Percentiles rank a stretch among this genome's conserved stretches.
phyloP scores from a whole-genome alignment of 2,797 vertebrate species.

The Phyllotis vaccarum region DNA sequence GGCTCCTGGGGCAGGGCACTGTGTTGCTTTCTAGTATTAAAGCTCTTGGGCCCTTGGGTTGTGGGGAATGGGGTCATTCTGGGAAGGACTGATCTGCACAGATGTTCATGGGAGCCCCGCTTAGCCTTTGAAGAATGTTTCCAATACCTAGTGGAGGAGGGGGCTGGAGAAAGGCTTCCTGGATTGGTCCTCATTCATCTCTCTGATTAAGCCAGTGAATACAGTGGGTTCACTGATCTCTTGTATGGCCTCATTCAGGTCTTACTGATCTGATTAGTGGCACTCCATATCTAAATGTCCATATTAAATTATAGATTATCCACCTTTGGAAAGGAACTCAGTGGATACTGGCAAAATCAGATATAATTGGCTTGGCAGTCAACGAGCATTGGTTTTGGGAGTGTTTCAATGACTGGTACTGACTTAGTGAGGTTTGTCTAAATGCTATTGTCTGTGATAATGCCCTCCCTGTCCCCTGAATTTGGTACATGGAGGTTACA shows the following conservation, averaged over 20 bases:
- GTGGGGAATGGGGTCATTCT: not conserved
- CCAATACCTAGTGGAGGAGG: not conserved
- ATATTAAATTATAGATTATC: slow-evolving; percentile 58
- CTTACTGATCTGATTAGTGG: slow-evolving; percentile 50
- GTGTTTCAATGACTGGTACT: slow-evolving; percentile 29
- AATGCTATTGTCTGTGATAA: not conserved
- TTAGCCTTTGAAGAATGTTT: not conserved
- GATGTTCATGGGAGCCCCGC: not conserved
- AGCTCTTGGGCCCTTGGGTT: not conserved
- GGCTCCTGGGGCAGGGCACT: not conserved
- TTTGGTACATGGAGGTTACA: not conserved
- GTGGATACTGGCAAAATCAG: slow-evolving; percentile 6
- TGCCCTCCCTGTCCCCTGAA: too few relatives aligned
- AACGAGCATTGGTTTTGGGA: slow-evolving; percentile 13
- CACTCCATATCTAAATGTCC: slow-evolving; percentile 5
- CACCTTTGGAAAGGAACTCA: slow-evolving; percentile 37
- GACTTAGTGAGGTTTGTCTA: slow-evolving; percentile 46
- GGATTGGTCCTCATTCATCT: not conserved
- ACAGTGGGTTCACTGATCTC: slow-evolving; percentile 17
- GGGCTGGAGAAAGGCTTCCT: not conserved
- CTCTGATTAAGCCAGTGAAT: not conserved
- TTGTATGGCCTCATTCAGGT: slow-evolving; percentile 20
- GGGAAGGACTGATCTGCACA: not conserved
- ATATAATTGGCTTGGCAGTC: slow-evolving; percentile 8
- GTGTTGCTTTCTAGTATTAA: not conserved